phyloP scores from a whole-genome alignment of 2,797 vertebrate genomes.

The Betta splendens region DNA sequence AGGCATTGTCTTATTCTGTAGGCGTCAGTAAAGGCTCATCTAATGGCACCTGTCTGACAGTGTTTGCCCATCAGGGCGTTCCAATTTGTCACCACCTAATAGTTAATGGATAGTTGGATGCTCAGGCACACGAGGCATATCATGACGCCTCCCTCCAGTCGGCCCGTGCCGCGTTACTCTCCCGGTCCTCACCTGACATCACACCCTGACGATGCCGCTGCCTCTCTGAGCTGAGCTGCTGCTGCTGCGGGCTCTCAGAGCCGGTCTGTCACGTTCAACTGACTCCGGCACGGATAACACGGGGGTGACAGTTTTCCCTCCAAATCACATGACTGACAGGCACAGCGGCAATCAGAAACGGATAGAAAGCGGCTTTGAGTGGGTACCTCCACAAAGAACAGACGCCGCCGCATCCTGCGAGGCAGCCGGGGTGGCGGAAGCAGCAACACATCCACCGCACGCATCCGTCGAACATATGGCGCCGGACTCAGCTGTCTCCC shows the following conservation, averaged over 20 bases:
- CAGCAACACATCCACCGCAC: constrained; percentile 26
- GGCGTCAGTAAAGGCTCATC: background rate
- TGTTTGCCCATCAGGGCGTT: background rate
- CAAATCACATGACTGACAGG: constrained; percentile 57
- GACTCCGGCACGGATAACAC: constrained; percentile 52
- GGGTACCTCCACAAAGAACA: constrained; percentile 33
- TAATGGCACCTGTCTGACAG: background rate
- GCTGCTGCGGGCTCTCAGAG: constrained; percentile 50
- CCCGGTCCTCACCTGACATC: constrained; percentile 47
- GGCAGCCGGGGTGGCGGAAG: constrained; percentile 10
- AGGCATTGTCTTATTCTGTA: background rate
- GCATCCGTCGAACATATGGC: constrained; percentile 48
- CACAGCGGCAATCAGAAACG: constrained; percentile 57
- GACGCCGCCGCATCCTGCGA: constrained; percentile 5
- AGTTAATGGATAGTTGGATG: background rate
- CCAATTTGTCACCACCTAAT: background rate
- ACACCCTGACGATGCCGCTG: constrained; percentile 48
- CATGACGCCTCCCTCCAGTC: constrained; percentile 20
- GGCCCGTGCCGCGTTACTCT: constrained; percentile 9
- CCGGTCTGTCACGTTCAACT: constrained; percentile 59
- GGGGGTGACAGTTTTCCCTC: constrained; percentile 32
- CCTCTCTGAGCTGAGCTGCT: constrained; percentile 45
- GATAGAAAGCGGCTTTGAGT: constrained; percentile 42
- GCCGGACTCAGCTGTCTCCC: constrained; percentile 25
- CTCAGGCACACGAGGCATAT: background rate